Percentiles rank a stretch among this genome's conserved stretches.
Conservation (phyloP, 2,797 vertebrate genomes). For the Lithobates pipiens region DNA sequence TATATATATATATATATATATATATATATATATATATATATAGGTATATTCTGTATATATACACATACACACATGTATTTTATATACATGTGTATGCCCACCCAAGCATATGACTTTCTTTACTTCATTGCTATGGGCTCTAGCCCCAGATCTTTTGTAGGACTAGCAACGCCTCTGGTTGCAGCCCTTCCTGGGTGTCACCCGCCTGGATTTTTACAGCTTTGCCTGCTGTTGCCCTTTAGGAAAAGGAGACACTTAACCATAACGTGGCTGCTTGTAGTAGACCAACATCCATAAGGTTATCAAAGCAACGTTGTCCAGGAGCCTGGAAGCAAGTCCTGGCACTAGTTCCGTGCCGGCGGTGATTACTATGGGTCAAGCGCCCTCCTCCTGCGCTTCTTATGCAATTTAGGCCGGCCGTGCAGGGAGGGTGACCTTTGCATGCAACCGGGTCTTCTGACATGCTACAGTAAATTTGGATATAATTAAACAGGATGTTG, state of each 20-base stretch:
- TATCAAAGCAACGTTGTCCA: background rate
- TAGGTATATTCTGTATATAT: too few relatives aligned
- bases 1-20: too few relatives aligned
- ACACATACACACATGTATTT: too few relatives aligned
- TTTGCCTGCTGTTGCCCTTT: background rate
- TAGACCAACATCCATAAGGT: conserved; percentile 1
- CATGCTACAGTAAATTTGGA: conserved; percentile 73
- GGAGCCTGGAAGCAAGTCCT: background rate
- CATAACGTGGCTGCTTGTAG: too few relatives aligned
- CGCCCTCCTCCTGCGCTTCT: conserved; percentile 66
- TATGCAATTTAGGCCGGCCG: conserved; percentile 69
- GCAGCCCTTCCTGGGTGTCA: too few relatives aligned
- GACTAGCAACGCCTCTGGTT: too few relatives aligned
- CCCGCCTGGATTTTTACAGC: too few relatives aligned
- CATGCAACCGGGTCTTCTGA: conserved; percentile 66
- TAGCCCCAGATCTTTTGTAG: too few relatives aligned
- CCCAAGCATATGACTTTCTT: too few relatives aligned
- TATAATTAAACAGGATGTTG: conserved; percentile 76
- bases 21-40: too few relatives aligned
- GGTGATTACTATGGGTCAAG: conserved; percentile 72
- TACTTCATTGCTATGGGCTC: too few relatives aligned
- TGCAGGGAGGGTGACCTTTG: conserved; percentile 71
- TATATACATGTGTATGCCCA: too few relatives aligned
- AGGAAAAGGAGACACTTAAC: background rate
- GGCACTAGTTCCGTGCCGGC: conserved; percentile 26